A percentile compares a stretch with the other conserved stretches of the same genome.
These are phyloP conservation scores for Gnatocerus cornutus DNA, from an alignment of 2,888 invertebrate genomes.

Conservation along the genomic window DNA sequence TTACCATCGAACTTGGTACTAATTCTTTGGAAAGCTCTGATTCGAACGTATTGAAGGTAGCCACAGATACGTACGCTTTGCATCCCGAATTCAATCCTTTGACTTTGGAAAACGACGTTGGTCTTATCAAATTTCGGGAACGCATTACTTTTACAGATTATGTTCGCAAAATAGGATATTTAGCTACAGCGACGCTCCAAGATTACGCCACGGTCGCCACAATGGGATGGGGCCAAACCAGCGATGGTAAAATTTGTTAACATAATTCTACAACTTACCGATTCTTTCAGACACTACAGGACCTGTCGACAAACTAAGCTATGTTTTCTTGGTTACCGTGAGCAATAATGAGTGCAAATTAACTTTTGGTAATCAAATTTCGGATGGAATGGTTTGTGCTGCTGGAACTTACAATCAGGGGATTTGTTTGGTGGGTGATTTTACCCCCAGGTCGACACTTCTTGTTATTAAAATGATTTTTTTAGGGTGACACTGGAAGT, in stretches of 20 bases:
- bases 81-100: conserved; percentile 20
- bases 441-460: too few relatives aligned
- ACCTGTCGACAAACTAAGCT: neutral
- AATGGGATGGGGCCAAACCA: conserved; percentile 30
- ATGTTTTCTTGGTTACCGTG: conserved; percentile 1
- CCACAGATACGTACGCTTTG: conserved; percentile 4
- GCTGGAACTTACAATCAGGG: conserved; percentile 32
- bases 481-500: conserved; percentile 23
- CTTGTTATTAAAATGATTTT: neutral
- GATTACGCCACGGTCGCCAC: neutral
- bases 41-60: neutral
- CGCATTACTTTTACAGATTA: conserved; percentile 15
- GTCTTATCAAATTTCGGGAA: conserved; percentile 19
- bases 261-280: neutral
- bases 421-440: conserved; percentile 14
- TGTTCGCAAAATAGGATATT: conserved; percentile 6
- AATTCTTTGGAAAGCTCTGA: neutral
- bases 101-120: conserved; percentile 22
- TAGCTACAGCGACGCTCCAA: conserved; percentile 13
- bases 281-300: conserved; percentile 6
- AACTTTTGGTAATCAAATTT: conserved; percentile 18
- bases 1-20: conserved; percentile 25
- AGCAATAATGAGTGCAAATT: conserved; percentile 12
- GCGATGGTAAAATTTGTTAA: conserved; percentile 9
- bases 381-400: conserved; percentile 21